Base-by-base conservation (phyloP, 1,140 invertebrate genomes). In the Pantala flavescens region DNA sequence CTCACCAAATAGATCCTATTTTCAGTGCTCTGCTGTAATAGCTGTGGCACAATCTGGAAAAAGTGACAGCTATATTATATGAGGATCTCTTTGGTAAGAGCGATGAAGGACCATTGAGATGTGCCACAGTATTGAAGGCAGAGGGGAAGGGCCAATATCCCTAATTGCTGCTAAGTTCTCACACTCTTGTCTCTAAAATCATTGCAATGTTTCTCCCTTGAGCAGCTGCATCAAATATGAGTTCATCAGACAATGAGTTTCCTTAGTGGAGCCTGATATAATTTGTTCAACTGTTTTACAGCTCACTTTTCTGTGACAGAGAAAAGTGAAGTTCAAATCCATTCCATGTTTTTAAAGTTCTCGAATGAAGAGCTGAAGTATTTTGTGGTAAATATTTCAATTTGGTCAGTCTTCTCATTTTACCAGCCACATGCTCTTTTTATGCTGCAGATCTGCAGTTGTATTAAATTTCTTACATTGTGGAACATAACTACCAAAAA, bases 81-180 rank as follows among this genome's bases (percentile, higher is more conserved):
- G 3, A 19, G 49, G 49, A 63, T 63, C 49, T 63, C 49, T 63
- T 63, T 63, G 49, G 49, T 63, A 63, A 63, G 49, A 21, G 14
- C 12, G 49, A 21, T 63, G 49, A 63, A 7, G 49, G 14, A 63
- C 49, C 49, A 21, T 21, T 63, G 49, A 63, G n/a, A 63, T 16
- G 49, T 63, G 49, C 49, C 49, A 63, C 49, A 63, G 49, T 63
- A 63, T 63, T 63, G 14, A 63, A 63, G 49, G 49, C 49, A 63
- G 49, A 63, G 49, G 49, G 49, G 49, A 63, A 21, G 49, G 49
- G 12, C n/a, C 49, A 63, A 63, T 63, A 63, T 63, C 49, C 49
- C 49, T 63, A 7, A 21, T 3, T 63, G 49, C 49, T 63, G 49
- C 49, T 63, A 63, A 7, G 49, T 63, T 63, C 49, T 63, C 49